phyloP scores from a whole-genome alignment of 2,888 invertebrate genomes.

The Eledone cirrhosa region DNA sequence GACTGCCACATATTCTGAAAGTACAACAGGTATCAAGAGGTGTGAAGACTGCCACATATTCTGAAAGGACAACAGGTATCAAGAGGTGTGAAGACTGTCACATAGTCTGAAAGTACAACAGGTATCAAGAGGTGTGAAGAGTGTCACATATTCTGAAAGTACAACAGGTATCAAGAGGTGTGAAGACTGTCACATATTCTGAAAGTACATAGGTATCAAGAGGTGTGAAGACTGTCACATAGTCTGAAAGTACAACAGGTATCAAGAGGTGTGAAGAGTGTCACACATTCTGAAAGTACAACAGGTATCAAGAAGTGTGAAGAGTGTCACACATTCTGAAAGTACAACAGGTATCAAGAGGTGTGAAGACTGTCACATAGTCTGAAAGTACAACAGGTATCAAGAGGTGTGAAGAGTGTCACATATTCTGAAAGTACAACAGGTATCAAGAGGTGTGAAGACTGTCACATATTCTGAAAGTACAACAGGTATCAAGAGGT shows the following conservation, averaged over 20 bases:
- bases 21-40: slow-evolving; percentile 64
- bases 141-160: slow-evolving; percentile 78
- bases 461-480: slow-evolving; percentile 78
- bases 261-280: slow-evolving; percentile 76
- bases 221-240: slow-evolving; percentile 84
- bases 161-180: slow-evolving; percentile 67
- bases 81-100: slow-evolving; percentile 81
- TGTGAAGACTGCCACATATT: slow-evolving; percentile 84
- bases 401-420: slow-evolving; percentile 81
- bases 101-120: slow-evolving; percentile 70
- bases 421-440: slow-evolving; percentile 70
- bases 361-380: slow-evolving; percentile 86
- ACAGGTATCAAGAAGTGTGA: slow-evolving; percentile 41
- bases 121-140: slow-evolving; percentile 73
- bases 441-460: slow-evolving; percentile 73
- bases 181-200: slow-evolving; percentile 83
- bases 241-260: slow-evolving; percentile 66
- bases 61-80: slow-evolving; percentile 36
- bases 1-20: slow-evolving; percentile 78
- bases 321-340: slow-evolving; percentile 81
- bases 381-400: slow-evolving; percentile 38
- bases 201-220: background rate
- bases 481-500: slow-evolving; percentile 67
- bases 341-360: slow-evolving; percentile 50
- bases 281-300: slow-evolving; percentile 75